Base-by-base conservation (phyloP, 1,140 invertebrate species). In the Coboldia fuscipes region DNA sequence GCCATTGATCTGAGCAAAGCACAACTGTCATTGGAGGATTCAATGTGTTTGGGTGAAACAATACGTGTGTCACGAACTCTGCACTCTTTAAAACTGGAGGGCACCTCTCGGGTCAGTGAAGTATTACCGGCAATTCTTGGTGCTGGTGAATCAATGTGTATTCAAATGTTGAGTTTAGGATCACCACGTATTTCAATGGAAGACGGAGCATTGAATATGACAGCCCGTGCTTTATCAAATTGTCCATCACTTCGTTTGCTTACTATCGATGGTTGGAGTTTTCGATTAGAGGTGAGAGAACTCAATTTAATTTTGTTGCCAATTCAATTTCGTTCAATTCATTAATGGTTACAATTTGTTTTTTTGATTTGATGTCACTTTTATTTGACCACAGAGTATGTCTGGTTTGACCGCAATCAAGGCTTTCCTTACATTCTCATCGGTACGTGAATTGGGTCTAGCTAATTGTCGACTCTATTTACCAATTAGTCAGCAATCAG, bases 221-320 rank as follows among this genome's bases (percentile, higher is more conserved):
- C 63, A 1, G 59, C 61, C 28, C 57, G 62, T 38, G 57, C 62
- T 12, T 46, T 68, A 4, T 54, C 56, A 6, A 59, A 60, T 33
- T 66, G 66, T 41, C 47, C 43, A 2, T 62, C 57, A 6, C 51
- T 67, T 1, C 45, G 62, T 13, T 47, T 66, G 4, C 50, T 68
- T 13, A 62, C 58, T 35, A 44, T 67, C 20, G 63, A 65, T 37
- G 63, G 64, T 23, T 67, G 65, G 65, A 66, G 60, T 14, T 61
- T 66, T 34, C 51, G 62, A 36, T 57, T 68, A 39, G 63, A 68
- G 55, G 64, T 64, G 13, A 29, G 14, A 12, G 29, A 30, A 16
- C 14, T 30, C 17, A 10, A 27, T 30, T 30, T 19, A 16, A 15
- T 33, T 33, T 12, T 28, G 18, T 12, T 22, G 4, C 12, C 29